Conservation (phyloP, 2,797 vertebrate species). For the Pangasius macronema region DNA sequence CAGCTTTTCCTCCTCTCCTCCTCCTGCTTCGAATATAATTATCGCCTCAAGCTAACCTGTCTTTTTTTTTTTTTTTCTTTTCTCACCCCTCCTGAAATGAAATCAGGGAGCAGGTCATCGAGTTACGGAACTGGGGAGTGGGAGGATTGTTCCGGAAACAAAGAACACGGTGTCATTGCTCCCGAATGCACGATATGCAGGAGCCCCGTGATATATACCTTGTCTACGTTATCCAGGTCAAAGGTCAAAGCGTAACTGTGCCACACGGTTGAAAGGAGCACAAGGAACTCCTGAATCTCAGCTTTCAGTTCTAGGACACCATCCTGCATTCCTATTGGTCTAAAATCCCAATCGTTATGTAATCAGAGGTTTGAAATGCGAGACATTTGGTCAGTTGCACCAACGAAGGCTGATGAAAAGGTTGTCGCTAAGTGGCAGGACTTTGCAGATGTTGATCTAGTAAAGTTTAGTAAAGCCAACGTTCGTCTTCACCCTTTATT, state of each 20-base stretch:
- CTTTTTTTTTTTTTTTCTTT: conserved; percentile 29
- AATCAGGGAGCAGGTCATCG: conserved; percentile 60
- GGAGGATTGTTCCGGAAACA: conserved; percentile 33
- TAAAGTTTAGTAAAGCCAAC: no score
- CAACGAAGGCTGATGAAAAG: background rate
- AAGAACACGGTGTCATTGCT: conserved; percentile 10
- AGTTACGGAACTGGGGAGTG: conserved; percentile 60
- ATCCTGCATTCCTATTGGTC: background rate
- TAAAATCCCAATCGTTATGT: background rate
- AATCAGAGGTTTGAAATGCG: background rate
- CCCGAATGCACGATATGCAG: background rate
- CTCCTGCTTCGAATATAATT: conserved; percentile 56
- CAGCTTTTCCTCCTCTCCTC: conserved; percentile 12
- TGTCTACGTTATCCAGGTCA: background rate
- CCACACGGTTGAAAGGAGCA: background rate
- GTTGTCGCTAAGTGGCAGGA: background rate
- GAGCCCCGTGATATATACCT: background rate
- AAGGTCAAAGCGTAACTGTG: background rate
- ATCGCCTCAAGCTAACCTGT: conserved; percentile 59
- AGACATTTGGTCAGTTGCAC: background rate
- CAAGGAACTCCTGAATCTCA: background rate
- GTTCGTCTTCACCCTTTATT: no score
- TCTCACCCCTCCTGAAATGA: conserved; percentile 53
- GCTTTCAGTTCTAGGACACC: background rate
- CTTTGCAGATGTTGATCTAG: no score